Conservation (phyloP, 35 echinoderm and acorn worm species). For the Eucidaris tribuloides region DNA sequence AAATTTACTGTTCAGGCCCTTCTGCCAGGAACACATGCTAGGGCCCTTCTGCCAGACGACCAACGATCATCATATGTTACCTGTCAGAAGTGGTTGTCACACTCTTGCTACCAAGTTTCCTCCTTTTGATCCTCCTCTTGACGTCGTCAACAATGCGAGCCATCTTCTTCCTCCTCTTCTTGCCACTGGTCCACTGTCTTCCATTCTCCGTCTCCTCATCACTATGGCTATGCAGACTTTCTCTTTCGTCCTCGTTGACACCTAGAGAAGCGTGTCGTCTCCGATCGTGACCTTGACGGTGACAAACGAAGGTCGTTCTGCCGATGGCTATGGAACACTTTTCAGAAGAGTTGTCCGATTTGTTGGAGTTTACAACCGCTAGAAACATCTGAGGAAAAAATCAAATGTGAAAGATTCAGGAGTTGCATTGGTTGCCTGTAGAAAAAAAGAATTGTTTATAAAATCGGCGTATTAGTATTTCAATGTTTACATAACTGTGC, state of each 20-base stretch:
- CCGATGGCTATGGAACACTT: too few species aligned
- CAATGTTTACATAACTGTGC: too few species aligned
- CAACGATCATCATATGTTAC: neutral
- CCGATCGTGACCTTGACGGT: conserved; percentile 1
- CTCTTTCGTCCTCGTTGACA: neutral
- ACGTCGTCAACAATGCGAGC: conserved; percentile 1
- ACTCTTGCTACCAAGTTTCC: conserved; percentile 7
- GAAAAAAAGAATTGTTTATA: too few species aligned
- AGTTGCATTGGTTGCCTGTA: too few species aligned
- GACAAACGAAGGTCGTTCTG: neutral
- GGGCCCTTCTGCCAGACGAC: too few species aligned
- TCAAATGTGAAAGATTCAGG: too few species aligned
- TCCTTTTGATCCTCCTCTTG: conserved; percentile 38
- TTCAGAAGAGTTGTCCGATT: neutral
- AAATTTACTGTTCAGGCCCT: too few species aligned
- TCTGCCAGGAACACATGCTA: too few species aligned
- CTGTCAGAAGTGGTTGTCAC: neutral
- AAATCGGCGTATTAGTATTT: too few species aligned
- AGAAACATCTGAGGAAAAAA: neutral
- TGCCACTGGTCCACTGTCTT: neutral
- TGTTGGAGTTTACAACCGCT: neutral
- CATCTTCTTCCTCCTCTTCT: conserved; percentile 34
- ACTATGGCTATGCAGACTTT: too few species aligned
- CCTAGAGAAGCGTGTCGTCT: neutral
- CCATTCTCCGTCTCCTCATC: neutral